Evolutionary conservation across 2,888 invertebrate species (phyloP).

Genomic region (Caenorhabditis sinica): DNA sequence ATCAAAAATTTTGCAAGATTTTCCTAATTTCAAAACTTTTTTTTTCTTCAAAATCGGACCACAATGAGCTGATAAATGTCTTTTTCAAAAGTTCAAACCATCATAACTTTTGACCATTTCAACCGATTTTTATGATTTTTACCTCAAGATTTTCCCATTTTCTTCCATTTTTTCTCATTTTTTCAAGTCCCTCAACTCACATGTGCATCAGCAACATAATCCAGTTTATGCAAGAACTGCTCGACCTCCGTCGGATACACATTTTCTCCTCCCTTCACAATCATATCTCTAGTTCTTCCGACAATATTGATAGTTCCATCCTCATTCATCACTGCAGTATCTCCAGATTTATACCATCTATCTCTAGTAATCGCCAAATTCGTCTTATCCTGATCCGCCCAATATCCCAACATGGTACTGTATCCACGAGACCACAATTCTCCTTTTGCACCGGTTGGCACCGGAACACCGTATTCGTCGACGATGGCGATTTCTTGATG

Average conservation of each 20-base stretch:
- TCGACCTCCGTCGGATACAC: slow-evolving; percentile 86
- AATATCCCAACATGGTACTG: slow-evolving; percentile 89
- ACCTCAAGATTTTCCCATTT: not conserved
- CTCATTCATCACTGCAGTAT: slow-evolving; percentile 85
- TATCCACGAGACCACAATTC: slow-evolving; percentile 87
- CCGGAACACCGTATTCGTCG: slow-evolving; percentile 59
- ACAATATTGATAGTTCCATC: slow-evolving; percentile 85
- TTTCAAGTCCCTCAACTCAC: slow-evolving; percentile 76
- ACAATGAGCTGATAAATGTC: too few relatives aligned
- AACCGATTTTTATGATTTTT: not conserved
- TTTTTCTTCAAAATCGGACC: too few relatives aligned
- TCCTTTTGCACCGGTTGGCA: slow-evolving; percentile 78
- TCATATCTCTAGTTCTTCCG: slow-evolving; percentile 85
- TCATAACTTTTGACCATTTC: not conserved
- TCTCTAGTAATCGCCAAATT: slow-evolving; percentile 87
- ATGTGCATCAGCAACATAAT: slow-evolving; percentile 85
- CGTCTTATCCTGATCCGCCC: slow-evolving; percentile 90
- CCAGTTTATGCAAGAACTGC: slow-evolving; percentile 85
- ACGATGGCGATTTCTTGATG: slow-evolving; percentile 85
- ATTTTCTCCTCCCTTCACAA: slow-evolving; percentile 85
- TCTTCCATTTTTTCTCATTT: not conserved
- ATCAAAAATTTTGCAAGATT: too few relatives aligned
- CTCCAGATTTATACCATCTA: slow-evolving; percentile 87
- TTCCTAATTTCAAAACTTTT: too few relatives aligned
- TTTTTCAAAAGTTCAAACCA: too few relatives aligned